Evolutionary conservation across 2,888 invertebrate genomes (phyloP), one percentile per base, ranked within the genome.

Genomic region (Xylota segnis): DNA sequence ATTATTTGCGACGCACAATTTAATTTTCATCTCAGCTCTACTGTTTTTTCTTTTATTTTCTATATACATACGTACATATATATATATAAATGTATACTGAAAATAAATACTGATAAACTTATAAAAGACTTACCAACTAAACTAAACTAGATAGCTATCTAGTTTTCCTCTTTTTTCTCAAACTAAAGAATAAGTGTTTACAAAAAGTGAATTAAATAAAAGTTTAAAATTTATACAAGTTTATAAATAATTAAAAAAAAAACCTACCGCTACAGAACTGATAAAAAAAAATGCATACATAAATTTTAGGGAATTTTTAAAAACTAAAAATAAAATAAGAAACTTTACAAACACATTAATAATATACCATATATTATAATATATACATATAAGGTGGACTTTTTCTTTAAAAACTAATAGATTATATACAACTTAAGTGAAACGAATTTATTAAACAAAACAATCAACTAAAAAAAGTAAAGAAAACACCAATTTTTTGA

Each of bases 1-100:
- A 78, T 66, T 78, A 78, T 61, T 61, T 75, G 59, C 83, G 61
- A 74, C 78, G 83, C 83, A 81, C 84, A 84, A 81, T 81, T 84
- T 63, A 32, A 47, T 74, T 68, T 70, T 59, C 34, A 34, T 50
- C 66, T 58, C 40, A 34, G 54, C 54, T 43, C 10, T 32, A 63
- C 34, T 45, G 52, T 23, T 43, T 34, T 58, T 58, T 50, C 43
- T 23, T n/a, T 16, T 56, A 47, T 61, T 61, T 56, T 32, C 56
- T 54, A 63, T 50, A 65, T 4, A 70, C 9, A 56, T 32, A 5
- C 14, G 52, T 54, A 79, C 9, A 34, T 10, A 34, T 9, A 9
- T 27, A 47, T 32, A 72, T 16, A 61, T 27, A 18, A 32, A 27
- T 45, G n/a, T 45, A 6, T 52, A 52, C 9, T 10, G 43, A 45